Percentiles rank a stretch among this genome's conserved stretches.
phyloP scores from a whole-genome alignment of 2,888 invertebrate species.

The Hydroisotoma schaefferi region DNA sequence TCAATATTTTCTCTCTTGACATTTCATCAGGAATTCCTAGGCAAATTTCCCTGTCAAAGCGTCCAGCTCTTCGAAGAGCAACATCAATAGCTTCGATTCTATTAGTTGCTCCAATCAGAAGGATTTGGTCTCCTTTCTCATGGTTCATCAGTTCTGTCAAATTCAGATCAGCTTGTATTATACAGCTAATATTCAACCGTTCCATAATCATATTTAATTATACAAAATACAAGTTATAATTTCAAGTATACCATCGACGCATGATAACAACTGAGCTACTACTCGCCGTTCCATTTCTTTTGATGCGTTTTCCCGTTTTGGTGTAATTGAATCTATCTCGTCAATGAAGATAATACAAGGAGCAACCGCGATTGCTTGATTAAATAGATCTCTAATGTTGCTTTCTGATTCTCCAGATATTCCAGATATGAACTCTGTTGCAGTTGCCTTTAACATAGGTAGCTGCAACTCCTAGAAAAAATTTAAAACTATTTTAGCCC shows the following conservation, averaged over 20 bases:
- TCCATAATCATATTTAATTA: background rate
- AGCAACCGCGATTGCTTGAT: conserved; percentile 68
- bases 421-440: conserved; percentile 89
- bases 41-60: conserved; percentile 90
- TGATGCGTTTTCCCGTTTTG: conserved; percentile 81
- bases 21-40: conserved; percentile 87
- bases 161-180: conserved; percentile 9
- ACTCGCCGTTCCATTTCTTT: conserved; percentile 95
- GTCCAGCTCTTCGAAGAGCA: conserved; percentile 81
- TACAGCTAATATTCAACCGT: background rate
- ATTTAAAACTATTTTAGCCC: conserved; percentile 3
- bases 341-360: conserved; percentile 90
- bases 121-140: conserved; percentile 61
- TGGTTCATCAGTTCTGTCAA: conserved; percentile 56
- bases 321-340: conserved; percentile 94
- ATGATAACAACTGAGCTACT: conserved; percentile 84
- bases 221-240: background rate
- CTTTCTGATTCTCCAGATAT: conserved; percentile 85
- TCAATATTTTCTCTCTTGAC: conserved; percentile 74
- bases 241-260: conserved; percentile 69
- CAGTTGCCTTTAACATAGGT: conserved; percentile 80
- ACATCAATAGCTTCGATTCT: conserved; percentile 89
- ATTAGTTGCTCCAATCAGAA: conserved; percentile 95
- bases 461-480: conserved; percentile 68
- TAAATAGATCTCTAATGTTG: conserved; percentile 84